Evolutionary conservation across 2,797 vertebrate genomes (phyloP).

Genomic region (Sciurus carolinensis): DNA sequence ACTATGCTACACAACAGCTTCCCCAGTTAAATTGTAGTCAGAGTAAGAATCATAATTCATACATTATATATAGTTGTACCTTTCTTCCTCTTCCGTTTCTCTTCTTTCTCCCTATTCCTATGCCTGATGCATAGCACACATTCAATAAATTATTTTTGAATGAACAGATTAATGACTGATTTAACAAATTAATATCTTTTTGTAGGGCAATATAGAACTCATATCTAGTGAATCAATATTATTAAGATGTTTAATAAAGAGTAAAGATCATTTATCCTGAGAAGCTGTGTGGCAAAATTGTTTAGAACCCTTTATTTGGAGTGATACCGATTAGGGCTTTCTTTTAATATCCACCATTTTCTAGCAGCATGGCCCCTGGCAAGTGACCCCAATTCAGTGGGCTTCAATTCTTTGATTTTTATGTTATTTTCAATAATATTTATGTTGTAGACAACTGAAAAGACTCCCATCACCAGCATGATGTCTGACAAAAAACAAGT

Average conservation of each 20-base stretch:
- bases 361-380: constrained; percentile 13
- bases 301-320: constrained; percentile 4
- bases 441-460: not conserved
- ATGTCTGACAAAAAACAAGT: constrained; percentile 11
- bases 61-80: not conserved
- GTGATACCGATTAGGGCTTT: not conserved
- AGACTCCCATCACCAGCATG: not conserved
- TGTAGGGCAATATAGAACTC: not conserved
- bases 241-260: not conserved
- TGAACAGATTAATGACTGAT: constrained; percentile 19
- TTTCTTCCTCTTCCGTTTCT: not conserved
- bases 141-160: constrained; percentile 40
- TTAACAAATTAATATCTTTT: constrained; percentile 39
- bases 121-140: not conserved
- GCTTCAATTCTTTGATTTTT: constrained; percentile 43
- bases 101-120: not conserved
- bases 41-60: not conserved
- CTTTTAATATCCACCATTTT: not conserved
- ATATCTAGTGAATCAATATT: constrained; percentile 8
- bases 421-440: not conserved
- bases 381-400: not conserved
- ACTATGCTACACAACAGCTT: not conserved
- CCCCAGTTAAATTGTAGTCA: not conserved
- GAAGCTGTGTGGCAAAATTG: not conserved
- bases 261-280: not conserved